Evolutionary conservation across 2,888 invertebrate genomes (phyloP).

Genomic region (Acronicta psi): DNA sequence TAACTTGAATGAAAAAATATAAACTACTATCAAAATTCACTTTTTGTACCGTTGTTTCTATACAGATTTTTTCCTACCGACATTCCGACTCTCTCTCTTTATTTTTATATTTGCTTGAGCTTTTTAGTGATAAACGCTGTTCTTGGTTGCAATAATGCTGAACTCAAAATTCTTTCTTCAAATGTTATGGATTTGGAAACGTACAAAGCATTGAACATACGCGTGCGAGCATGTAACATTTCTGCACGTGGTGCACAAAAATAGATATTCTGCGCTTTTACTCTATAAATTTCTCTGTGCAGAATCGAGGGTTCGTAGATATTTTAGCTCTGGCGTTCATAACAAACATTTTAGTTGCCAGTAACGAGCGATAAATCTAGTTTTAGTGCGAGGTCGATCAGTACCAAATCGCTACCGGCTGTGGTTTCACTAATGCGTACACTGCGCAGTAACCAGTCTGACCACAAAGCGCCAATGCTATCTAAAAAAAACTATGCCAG

Average conservation of each 20-base stretch:
- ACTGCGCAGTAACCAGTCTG: slow-evolving; percentile 45
- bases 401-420: slow-evolving; percentile 71
- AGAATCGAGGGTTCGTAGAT: slow-evolving; percentile 59
- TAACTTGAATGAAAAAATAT: slow-evolving; percentile 36
- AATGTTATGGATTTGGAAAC: slow-evolving; percentile 24
- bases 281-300: slow-evolving; percentile 49
- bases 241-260: slow-evolving; percentile 35
- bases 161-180: slow-evolving; percentile 13
- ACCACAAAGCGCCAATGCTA: slow-evolving; percentile 45
- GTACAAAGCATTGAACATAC: slow-evolving; percentile 22
- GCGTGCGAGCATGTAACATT: slow-evolving; percentile 24
- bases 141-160: slow-evolving; percentile 31
- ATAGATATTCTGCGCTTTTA: slow-evolving; percentile 30
- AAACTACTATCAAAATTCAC: slow-evolving; percentile 29
- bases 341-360: slow-evolving; percentile 66
- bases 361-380: slow-evolving; percentile 78
- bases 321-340: slow-evolving; percentile 61
- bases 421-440: slow-evolving; percentile 52
- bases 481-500: slow-evolving; percentile 29
- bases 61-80: slow-evolving; percentile 36
- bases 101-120: slow-evolving; percentile 28
- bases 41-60: slow-evolving; percentile 34
- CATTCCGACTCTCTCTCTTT: slow-evolving; percentile 41
- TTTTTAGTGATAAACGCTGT: slow-evolving; percentile 25
- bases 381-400: slow-evolving; percentile 78